Conservation (phyloP, 2,888 invertebrate species). For the Dolichopus griseipennis region DNA sequence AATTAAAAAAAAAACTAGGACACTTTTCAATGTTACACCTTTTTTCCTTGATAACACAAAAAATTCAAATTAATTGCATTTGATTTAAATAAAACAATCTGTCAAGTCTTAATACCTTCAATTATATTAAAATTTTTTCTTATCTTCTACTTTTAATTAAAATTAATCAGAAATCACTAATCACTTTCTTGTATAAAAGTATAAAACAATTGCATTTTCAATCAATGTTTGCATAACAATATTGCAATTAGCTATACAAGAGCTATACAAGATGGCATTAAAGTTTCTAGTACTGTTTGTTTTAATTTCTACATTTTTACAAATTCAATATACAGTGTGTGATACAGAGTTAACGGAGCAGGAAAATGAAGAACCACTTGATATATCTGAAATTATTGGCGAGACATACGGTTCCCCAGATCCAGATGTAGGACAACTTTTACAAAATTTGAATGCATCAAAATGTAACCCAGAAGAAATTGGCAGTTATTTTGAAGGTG, state of each 20-base stretch:
- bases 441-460: constrained; percentile 9
- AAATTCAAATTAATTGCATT: too few species aligned
- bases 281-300: background rate
- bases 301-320: background rate
- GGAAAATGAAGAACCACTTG: constrained; percentile 35
- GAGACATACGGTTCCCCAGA: constrained; percentile 47
- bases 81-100: too few species aligned
- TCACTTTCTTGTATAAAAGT: too few species aligned
- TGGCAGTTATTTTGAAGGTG: constrained; percentile 68
- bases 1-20: too few species aligned
- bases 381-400: constrained; percentile 46
- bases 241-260: background rate
- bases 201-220: too few species aligned
- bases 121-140: too few species aligned
- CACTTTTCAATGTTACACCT: too few species aligned
- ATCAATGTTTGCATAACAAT: background rate
- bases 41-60: too few species aligned
- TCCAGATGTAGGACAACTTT: constrained; percentile 25
- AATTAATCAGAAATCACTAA: too few species aligned
- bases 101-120: too few species aligned
- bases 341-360: background rate
- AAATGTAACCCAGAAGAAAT: constrained; percentile 66
- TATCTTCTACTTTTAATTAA: too few species aligned
- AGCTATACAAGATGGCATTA: background rate
- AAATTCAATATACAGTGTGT: background rate